phyloP scores from a whole-genome alignment of 2,888 invertebrate species.

The Gryllus longicercus region DNA sequence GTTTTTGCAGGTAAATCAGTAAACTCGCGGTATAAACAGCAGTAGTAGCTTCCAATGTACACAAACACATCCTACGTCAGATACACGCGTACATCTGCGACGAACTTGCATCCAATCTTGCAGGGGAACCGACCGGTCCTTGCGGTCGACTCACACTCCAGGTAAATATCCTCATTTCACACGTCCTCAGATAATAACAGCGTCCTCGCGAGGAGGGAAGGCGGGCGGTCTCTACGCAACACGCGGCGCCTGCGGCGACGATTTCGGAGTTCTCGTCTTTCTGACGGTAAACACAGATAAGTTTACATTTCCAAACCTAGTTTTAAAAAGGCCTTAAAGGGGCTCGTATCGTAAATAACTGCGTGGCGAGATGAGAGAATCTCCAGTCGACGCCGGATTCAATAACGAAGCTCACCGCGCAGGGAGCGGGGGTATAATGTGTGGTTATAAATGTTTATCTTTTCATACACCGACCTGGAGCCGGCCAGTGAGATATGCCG shows the following conservation, averaged over 20 bases:
- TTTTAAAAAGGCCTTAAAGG: background rate
- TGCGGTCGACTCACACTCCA: no score
- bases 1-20: no score
- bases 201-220: no score
- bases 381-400: background rate
- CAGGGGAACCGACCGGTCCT: no score
- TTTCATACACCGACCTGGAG: constrained; percentile 4
- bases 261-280: background rate
- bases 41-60: no score
- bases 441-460: constrained; percentile 17
- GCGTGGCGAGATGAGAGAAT: background rate
- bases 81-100: no score
- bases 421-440: background rate
- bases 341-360: background rate
- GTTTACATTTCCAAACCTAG: constrained; percentile 4
- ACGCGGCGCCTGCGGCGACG: background rate
- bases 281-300: background rate
- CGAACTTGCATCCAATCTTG: no score
- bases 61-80: no score
- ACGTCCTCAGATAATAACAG: no score
- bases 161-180: no score
- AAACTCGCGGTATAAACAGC: no score
- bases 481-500: constrained; percentile 17
- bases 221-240: no score
- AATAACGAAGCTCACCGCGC: background rate